phyloP scores from a whole-genome alignment of 2,888 invertebrate genomes.

The Isoperla grammatica region DNA sequence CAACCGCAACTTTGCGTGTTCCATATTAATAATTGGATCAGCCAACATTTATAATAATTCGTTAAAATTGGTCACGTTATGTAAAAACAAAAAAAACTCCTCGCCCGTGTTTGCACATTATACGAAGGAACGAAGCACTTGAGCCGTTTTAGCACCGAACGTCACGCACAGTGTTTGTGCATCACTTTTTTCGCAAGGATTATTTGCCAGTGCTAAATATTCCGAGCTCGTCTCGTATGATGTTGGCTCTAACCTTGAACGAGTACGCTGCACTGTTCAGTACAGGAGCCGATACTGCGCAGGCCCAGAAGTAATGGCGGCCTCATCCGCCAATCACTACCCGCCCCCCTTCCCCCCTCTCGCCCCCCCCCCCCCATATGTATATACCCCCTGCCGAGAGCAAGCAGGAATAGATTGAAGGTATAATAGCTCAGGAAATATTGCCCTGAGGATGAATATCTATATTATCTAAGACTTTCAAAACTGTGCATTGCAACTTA shows the following conservation, averaged over 20 bases:
- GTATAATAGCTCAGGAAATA: no score
- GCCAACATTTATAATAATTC: no score
- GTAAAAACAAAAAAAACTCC: no score
- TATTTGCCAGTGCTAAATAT: slow-evolving; percentile 17
- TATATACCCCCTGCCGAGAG: neutral
- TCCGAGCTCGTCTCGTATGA: slow-evolving; percentile 21
- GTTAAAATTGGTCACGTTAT: no score
- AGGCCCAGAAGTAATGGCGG: slow-evolving; percentile 36
- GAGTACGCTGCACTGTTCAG: slow-evolving; percentile 26
- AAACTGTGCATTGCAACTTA: no score
- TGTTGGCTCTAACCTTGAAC: slow-evolving; percentile 35
- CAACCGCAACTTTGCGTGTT: no score
- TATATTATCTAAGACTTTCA: no score
- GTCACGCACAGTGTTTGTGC: slow-evolving; percentile 2
- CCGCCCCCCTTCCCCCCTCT: slow-evolving; percentile 25
- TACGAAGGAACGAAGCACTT: no score
- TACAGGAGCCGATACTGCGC: slow-evolving; percentile 39
- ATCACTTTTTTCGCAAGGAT: slow-evolving; percentile 5
- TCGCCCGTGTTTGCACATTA: no score
- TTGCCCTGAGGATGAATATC: no score
- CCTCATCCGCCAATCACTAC: slow-evolving; percentile 35
- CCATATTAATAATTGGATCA: no score
- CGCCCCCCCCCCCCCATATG: slow-evolving; percentile 13
- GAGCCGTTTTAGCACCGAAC: no score
- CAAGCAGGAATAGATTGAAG: neutral